Conservation (phyloP, 2,797 vertebrate species). For the Leuciscus waleckii region DNA sequence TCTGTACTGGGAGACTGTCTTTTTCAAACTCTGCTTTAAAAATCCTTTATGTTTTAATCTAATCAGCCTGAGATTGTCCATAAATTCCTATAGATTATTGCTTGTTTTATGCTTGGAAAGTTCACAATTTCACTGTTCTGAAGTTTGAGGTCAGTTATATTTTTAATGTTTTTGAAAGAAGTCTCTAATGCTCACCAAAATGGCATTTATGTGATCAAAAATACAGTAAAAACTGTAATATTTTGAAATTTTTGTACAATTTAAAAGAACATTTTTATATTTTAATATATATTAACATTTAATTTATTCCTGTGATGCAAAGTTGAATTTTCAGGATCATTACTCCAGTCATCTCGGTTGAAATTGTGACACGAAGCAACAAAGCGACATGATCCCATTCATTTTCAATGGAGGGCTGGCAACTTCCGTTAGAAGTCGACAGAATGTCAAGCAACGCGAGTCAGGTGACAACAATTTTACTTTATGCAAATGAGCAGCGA, state of each 20-base stretch:
- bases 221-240: neutral
- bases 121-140: neutral
- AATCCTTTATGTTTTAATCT: neutral
- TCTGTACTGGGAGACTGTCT: constrained; percentile 17
- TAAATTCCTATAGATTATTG: neutral
- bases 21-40: neutral
- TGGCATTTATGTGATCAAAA: neutral
- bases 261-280: neutral
- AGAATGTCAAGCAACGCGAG: neutral
- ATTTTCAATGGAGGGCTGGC: neutral
- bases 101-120: neutral
- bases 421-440: neutral
- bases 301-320: neutral
- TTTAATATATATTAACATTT: neutral
- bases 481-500: neutral
- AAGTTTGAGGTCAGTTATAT: neutral
- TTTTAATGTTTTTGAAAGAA: neutral
- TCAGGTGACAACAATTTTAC: neutral
- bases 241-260: neutral
- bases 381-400: neutral
- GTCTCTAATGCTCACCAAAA: neutral
- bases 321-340: neutral
- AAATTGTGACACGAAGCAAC: too few species aligned
- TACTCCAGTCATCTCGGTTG: too few species aligned
- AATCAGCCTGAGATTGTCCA: neutral